These are phyloP conservation scores for Drosophila prostipennis DNA, from an alignment of 2,888 invertebrate species.

Conservation along the genomic window DNA sequence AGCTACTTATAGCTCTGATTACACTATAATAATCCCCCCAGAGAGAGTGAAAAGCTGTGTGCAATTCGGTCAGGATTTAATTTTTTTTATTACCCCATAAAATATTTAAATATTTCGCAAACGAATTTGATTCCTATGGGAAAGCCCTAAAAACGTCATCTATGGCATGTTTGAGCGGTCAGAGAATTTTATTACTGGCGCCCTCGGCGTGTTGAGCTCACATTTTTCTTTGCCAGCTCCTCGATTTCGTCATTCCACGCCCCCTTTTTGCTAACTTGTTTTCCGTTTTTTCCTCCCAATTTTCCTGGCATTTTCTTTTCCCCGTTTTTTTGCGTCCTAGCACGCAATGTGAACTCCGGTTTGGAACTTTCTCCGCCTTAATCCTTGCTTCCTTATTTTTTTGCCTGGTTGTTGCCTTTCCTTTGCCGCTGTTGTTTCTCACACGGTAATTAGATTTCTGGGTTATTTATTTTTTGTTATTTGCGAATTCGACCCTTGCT, in stretches of 20 bases:
- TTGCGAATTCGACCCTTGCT: conserved; percentile 17
- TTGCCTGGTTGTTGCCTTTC: conserved; percentile 19
- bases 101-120: conserved; percentile 25
- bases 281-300: conserved; percentile 15
- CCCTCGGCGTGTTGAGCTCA: conserved; percentile 25
- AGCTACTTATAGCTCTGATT: neutral
- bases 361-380: conserved; percentile 11
- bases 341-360: conserved; percentile 31
- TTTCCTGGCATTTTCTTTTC: conserved; percentile 1
- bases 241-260: conserved; percentile 71
- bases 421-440: conserved; percentile 37
- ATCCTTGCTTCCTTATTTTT: conserved; percentile 17
- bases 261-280: conserved; percentile 40
- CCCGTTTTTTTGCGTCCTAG: conserved; percentile 17
- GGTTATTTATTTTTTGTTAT: conserved; percentile 70
- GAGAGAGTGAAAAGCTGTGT: conserved; percentile 7
- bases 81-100: conserved; percentile 5
- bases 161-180: conserved; percentile 42
- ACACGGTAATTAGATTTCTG: conserved; percentile 79
- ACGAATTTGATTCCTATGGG: conserved; percentile 1
- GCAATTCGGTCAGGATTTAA: neutral
- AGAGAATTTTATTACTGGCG: conserved; percentile 11
- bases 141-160: conserved; percentile 39
- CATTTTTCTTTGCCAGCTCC: conserved; percentile 52
- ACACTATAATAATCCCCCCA: neutral